phyloP scores from a whole-genome alignment of 1,140 invertebrate genomes.

The Aphaenogaster rudis region DNA sequence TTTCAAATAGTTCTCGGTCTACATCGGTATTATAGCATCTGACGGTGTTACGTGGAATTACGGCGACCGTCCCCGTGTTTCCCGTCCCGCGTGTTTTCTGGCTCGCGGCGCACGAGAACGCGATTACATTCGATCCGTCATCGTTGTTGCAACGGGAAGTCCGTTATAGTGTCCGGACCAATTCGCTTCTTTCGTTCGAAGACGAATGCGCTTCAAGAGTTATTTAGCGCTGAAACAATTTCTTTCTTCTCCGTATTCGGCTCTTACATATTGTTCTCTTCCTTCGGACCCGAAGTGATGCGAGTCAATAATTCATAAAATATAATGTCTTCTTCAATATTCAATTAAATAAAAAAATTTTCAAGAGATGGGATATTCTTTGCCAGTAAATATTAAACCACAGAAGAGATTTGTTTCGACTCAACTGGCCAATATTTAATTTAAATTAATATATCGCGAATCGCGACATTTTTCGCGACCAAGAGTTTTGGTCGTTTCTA shows the following conservation, averaged over 20 bases:
- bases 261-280: background rate
- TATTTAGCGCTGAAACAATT: background rate
- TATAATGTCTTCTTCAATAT: background rate
- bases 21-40: constrained; percentile 46
- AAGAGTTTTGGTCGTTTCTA: too few species aligned
- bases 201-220: constrained; percentile 19
- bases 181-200: constrained; percentile 35
- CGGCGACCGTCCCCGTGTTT: constrained; percentile 40
- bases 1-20: constrained; percentile 32
- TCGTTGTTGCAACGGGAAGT: constrained; percentile 40
- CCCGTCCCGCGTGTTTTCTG: constrained; percentile 61
- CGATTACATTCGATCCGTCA: constrained; percentile 69
- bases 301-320: background rate
- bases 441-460: too few species aligned
- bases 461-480: too few species aligned
- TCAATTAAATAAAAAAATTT: background rate
- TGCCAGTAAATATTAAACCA: too few species aligned
- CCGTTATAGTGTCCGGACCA: constrained; percentile 3
- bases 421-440: too few species aligned
- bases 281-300: background rate
- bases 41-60: constrained; percentile 59
- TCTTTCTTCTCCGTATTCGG: background rate
- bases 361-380: too few species aligned
- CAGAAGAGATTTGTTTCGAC: too few species aligned
- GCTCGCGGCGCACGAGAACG: constrained; percentile 45